Conservation (phyloP, 2,113 vertebrate genomes). For the Rhinolophus ferrumequinum region DNA sequence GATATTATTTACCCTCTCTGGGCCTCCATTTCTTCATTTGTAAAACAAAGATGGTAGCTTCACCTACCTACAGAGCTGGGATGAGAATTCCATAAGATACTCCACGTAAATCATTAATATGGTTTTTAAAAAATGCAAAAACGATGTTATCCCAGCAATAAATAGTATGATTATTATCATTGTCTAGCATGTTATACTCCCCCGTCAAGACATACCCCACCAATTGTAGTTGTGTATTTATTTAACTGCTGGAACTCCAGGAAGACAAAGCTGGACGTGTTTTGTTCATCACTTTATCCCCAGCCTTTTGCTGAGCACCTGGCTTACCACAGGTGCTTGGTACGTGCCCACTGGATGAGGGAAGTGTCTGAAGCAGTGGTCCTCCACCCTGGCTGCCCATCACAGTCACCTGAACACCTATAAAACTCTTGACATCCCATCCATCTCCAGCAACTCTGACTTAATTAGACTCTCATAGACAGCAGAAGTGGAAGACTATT, state of each 20-base stretch:
- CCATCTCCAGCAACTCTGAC: not conserved
- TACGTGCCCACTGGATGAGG: not conserved
- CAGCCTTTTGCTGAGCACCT: not conserved
- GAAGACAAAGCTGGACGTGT: not conserved
- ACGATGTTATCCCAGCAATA: not conserved
- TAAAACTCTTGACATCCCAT: not conserved
- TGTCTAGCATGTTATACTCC: not conserved
- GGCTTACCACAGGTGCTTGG: not conserved
- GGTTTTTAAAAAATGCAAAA: not conserved
- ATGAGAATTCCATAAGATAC: not conserved
- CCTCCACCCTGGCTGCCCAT: not conserved
- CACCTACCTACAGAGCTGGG: not conserved
- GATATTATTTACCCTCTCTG: not conserved
- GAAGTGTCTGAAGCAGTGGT: not conserved
- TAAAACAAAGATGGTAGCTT: not conserved
- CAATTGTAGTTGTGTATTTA: not conserved
- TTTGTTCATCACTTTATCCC: not conserved
- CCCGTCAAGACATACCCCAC: no score
- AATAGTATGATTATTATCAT: no score
- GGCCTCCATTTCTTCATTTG: not conserved
- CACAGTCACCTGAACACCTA: not conserved
- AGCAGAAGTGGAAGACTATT: not conserved
- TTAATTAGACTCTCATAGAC: no score
- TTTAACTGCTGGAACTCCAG: not conserved
- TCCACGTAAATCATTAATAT: not conserved